These are phyloP conservation scores for Eupeodes luniger DNA, from an alignment of 2,888 invertebrate genomes.

Conservation along the genomic window DNA sequence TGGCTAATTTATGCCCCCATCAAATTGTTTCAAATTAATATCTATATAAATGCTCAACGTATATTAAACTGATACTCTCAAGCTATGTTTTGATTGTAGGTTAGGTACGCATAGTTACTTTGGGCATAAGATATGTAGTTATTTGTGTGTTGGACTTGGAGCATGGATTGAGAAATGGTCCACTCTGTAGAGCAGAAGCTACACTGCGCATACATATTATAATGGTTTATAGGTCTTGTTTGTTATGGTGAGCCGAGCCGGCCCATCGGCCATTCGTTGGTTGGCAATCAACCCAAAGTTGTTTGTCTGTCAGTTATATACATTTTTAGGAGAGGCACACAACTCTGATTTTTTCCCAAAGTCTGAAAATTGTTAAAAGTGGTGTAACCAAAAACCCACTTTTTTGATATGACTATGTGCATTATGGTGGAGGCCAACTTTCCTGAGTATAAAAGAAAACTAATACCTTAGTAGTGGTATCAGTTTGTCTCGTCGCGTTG, in stretches of 20 bases:
- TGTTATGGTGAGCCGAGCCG: conserved; percentile 10
- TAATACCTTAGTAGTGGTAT: conserved; percentile 64
- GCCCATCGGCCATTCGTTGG: neutral
- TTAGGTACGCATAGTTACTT: conserved; percentile 18
- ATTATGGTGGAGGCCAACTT: conserved; percentile 42
- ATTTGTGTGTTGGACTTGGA: conserved; percentile 24
- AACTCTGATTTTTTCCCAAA: conserved; percentile 42
- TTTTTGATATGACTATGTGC: neutral
- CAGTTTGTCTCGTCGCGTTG: conserved; percentile 68
- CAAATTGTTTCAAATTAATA: conserved; percentile 18
- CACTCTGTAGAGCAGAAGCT: conserved; percentile 29
- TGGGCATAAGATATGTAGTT: conserved; percentile 14
- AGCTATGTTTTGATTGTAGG: neutral
- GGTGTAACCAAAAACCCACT: conserved; percentile 66
- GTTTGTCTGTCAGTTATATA: conserved; percentile 14
- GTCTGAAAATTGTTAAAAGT: conserved; percentile 53
- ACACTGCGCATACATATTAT: conserved; percentile 13
- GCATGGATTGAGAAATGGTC: conserved; percentile 68
- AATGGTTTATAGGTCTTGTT: conserved; percentile 30
- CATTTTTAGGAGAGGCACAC: conserved; percentile 15
- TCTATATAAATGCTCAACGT: neutral
- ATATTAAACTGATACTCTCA: conserved; percentile 22
- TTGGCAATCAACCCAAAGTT: conserved; percentile 7
- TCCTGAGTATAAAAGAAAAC: conserved; percentile 71
- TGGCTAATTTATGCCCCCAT: neutral